These are phyloP conservation scores for Graptemys geographica DNA, from an alignment of 2,797 vertebrate species.

Conservation along the genomic window DNA sequence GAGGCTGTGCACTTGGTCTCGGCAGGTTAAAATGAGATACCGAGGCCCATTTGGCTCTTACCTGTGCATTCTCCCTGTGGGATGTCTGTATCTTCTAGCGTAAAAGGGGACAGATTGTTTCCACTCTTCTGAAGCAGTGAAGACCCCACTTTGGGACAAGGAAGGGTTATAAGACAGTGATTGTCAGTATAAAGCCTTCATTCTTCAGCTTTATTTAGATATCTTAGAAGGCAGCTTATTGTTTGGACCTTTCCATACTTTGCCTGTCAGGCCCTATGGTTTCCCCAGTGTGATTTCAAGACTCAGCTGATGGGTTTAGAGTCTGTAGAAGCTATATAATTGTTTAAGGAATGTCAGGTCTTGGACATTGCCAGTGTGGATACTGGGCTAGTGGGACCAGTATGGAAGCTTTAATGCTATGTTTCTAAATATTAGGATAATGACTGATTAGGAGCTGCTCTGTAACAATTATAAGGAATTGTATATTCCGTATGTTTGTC, in stretches of 20 bases:
- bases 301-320: not conserved
- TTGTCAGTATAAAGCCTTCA: not conserved
- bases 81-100: not conserved
- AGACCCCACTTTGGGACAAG: not conserved
- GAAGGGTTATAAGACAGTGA: not conserved
- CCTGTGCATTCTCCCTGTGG: not conserved
- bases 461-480: not conserved
- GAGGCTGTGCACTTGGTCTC: not conserved
- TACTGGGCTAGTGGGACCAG: not conserved
- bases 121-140: not conserved
- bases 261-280: no score
- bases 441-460: no score
- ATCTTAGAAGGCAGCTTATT: no score
- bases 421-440: not conserved
- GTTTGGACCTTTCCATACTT: no score
- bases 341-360: not conserved
- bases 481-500: no score
- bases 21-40: not conserved
- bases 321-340: not conserved
- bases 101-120: not conserved
- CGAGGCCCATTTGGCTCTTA: not conserved
- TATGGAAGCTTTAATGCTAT: not conserved
- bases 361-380: not conserved
- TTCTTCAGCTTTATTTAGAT: not conserved
- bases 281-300: not conserved